Evolutionary conservation across 2,113 vertebrate species (phyloP).

Genomic region (Heterocephalus glaber): DNA sequence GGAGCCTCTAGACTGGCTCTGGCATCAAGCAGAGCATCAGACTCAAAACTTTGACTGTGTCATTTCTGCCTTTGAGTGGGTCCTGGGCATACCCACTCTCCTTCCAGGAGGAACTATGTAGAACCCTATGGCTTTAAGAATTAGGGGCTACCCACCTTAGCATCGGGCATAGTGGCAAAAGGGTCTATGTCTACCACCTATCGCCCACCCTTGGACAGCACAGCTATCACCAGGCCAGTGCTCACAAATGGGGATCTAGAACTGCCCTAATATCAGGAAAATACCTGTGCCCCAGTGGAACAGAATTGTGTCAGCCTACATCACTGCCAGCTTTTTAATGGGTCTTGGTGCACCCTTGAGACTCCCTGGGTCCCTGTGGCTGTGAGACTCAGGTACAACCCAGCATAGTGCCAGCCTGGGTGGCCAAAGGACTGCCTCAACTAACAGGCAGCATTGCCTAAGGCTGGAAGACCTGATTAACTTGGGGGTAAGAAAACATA

Average conservation of each 20-base stretch:
- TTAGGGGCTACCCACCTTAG: background rate
- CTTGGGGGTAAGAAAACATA: background rate
- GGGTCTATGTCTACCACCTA: background rate
- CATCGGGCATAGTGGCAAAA: background rate
- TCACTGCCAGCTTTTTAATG: background rate
- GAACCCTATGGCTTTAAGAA: background rate
- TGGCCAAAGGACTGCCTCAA: background rate
- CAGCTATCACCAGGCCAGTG: background rate
- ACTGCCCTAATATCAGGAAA: background rate
- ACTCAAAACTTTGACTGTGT: background rate
- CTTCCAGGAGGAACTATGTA: too few species aligned
- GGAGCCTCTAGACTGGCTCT: background rate
- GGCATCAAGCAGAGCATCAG: background rate
- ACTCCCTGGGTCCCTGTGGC: background rate
- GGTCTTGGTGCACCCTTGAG: background rate
- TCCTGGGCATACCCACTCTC: too few species aligned
- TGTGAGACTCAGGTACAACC: background rate
- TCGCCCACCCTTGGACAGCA: background rate
- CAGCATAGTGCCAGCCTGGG: background rate
- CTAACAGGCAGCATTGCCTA: background rate
- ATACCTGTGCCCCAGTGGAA: too few species aligned
- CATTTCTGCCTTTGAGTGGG: background rate
- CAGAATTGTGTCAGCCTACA: background rate
- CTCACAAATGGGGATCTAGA: background rate
- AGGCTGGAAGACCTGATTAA: background rate